These are phyloP conservation scores for Eulithis testata DNA, from an alignment of 2,888 invertebrate genomes.

Conservation along the genomic window DNA sequence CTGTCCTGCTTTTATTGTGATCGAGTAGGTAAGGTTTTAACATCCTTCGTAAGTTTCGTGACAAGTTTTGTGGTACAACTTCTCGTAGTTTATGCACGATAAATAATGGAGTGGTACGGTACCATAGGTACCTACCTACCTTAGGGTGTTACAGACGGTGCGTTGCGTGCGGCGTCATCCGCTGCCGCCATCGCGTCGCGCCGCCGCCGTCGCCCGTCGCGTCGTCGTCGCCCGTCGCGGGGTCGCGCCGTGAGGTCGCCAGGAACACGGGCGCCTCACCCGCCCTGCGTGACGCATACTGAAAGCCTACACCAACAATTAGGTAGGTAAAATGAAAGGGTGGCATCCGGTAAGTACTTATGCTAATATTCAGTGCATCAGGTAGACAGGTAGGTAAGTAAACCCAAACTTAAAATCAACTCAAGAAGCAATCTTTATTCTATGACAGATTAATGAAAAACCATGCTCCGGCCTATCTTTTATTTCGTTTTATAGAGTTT, in stretches of 20 bases:
- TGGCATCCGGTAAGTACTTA: too few species aligned
- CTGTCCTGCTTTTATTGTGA: too few species aligned
- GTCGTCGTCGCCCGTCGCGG: slow-evolving; percentile 1
- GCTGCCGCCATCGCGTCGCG: slow-evolving; percentile 18
- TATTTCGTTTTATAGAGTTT: too few species aligned
- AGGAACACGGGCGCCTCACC: slow-evolving; percentile 27
- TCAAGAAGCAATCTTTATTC: too few species aligned
- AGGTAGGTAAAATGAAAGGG: background rate
- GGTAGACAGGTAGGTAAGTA: too few species aligned
- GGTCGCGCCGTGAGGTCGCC: slow-evolving; percentile 40
- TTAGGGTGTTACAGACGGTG: slow-evolving; percentile 26
- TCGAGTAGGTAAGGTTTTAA: too few species aligned
- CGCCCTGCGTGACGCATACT: slow-evolving; percentile 33
- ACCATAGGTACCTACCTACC: background rate
- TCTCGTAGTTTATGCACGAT: background rate
- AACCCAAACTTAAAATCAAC: too few species aligned
- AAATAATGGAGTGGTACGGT: background rate
- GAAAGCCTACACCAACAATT: background rate
- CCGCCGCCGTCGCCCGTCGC: slow-evolving; percentile 21
- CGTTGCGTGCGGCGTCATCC: slow-evolving; percentile 34
- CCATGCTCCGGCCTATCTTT: too few species aligned
- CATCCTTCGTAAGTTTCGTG: too few species aligned
- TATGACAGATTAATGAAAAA: too few species aligned
- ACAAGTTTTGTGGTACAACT: too few species aligned
- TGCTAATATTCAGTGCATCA: too few species aligned